phyloP scores from a whole-genome alignment of 2,888 invertebrate species.

The Cancer borealis region DNA sequence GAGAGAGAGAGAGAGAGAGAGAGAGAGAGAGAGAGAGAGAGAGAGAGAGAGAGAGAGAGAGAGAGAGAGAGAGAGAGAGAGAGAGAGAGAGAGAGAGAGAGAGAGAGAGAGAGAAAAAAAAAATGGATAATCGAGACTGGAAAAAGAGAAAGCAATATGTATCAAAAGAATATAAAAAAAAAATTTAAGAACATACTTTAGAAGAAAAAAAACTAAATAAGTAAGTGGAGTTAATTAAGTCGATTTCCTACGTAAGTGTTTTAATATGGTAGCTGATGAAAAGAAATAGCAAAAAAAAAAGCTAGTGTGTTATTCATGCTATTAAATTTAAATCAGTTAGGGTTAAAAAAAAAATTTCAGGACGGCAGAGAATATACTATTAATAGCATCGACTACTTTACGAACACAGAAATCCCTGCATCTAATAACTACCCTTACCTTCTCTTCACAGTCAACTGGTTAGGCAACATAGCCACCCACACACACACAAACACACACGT shows the following conservation, averaged over 20 bases:
- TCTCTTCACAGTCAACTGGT: neutral
- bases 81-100: neutral
- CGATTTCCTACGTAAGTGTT: neutral
- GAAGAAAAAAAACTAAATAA: neutral
- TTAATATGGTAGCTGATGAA: neutral
- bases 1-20: too few species aligned
- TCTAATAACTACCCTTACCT: neutral
- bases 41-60: constrained; percentile 5
- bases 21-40: neutral
- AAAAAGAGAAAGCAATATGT: neutral
- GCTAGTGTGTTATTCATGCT: neutral
- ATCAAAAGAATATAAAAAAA: too few species aligned
- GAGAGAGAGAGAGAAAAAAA: neutral
- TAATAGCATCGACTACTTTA: neutral
- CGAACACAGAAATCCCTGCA: neutral
- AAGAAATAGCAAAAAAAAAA: neutral
- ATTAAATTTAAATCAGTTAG: neutral
- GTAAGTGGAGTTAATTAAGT: neutral
- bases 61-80: constrained; percentile 18
- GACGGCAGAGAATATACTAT: neutral
- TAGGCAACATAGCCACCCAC: neutral
- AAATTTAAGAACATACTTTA: too few species aligned
- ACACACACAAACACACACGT: neutral
- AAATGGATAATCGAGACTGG: neutral
- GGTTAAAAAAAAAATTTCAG: neutral